These are phyloP conservation scores for Malurus leucopterus DNA, from an alignment of 2,797 vertebrate genomes.

Conservation along the genomic window DNA sequence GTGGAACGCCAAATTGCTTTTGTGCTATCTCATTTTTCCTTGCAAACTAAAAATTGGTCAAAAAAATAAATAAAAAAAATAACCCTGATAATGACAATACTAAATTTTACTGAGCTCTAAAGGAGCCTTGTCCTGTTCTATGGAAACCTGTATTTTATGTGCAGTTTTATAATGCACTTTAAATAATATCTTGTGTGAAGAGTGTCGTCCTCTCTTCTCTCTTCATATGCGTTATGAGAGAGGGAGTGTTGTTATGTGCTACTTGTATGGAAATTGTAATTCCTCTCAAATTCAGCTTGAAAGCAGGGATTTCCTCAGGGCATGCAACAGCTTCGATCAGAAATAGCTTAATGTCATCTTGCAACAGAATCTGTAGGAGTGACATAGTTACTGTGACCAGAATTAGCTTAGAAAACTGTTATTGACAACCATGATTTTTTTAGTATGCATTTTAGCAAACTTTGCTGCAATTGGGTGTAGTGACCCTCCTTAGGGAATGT, in stretches of 20 bases:
- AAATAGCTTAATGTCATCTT: background rate
- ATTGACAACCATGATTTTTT: background rate
- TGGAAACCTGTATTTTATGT: background rate
- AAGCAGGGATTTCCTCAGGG: background rate
- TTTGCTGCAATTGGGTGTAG: background rate
- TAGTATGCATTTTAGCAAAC: background rate
- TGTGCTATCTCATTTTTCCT: background rate
- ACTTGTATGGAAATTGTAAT: background rate
- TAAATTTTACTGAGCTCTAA: background rate
- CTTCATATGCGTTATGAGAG: background rate
- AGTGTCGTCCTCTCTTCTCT: background rate
- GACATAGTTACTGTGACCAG: background rate
- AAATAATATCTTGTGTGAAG: background rate
- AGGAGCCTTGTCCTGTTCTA: background rate
- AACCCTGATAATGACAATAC: background rate
- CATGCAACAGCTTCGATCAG: background rate
- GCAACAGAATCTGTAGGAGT: background rate
- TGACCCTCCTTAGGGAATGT: background rate
- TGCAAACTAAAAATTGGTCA: background rate
- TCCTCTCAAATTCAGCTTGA: background rate
- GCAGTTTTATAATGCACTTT: background rate
- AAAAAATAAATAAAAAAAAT: background rate
- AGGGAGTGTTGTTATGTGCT: background rate
- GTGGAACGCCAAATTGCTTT: background rate
- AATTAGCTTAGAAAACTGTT: slow-evolving; percentile 1